A percentile compares a stretch with the other conserved stretches of the same genome.
Conservation (phyloP, 2,888 invertebrate species). For the Erannis defoliaria region DNA sequence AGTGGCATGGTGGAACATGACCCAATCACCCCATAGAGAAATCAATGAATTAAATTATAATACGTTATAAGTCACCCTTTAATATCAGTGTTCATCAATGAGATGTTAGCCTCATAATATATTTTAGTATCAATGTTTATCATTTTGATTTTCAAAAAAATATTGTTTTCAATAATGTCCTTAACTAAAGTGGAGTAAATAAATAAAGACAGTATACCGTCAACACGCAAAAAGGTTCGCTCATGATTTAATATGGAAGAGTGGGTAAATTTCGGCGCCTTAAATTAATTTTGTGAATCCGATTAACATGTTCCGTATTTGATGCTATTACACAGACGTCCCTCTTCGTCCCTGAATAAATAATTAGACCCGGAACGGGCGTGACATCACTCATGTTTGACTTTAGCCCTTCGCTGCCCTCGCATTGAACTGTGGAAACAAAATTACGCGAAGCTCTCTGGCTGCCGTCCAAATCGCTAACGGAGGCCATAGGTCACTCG, state of each 20-base stretch:
- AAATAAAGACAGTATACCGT: conserved; percentile 1
- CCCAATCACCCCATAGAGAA: no score
- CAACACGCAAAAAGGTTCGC: conserved; percentile 11
- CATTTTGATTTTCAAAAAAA: no score
- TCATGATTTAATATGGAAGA: conserved; percentile 8
- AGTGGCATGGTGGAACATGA: no score
- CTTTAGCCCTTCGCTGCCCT: conserved; percentile 38
- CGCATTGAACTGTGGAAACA: conserved; percentile 36
- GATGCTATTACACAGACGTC: conserved; percentile 36
- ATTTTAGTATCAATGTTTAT: no score
- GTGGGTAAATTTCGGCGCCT: conserved; percentile 25
- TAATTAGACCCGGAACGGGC: conserved; percentile 32
- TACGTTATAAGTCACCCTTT: no score
- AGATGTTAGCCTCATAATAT: no score
- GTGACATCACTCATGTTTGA: conserved; percentile 39
- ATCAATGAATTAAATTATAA: no score
- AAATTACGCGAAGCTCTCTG: conserved; percentile 65
- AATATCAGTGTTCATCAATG: no score
- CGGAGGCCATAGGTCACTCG: conserved; percentile 73
- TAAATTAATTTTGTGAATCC: conserved; percentile 32
- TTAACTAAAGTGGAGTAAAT: no score
- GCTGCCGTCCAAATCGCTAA: conserved; percentile 72
- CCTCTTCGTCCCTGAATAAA: conserved; percentile 35
- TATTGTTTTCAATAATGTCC: no score
- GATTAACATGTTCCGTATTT: conserved; percentile 33